Base-by-base conservation (phyloP, 2,797 vertebrate species). In the Dicrostonyx torquatus region DNA sequence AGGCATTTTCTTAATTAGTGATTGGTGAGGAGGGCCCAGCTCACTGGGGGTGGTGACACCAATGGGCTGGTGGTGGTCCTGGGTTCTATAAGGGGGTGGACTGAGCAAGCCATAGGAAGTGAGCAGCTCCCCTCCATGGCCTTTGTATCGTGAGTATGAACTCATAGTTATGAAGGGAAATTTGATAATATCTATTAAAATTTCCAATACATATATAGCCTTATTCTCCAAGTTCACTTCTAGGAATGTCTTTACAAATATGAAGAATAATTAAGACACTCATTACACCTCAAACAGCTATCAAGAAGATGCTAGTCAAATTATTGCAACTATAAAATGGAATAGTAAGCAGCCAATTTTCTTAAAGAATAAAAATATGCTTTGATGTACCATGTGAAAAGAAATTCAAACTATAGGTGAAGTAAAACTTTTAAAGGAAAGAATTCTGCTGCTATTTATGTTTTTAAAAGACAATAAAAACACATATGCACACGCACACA, bases 321-420 rank as follows among this genome's bases (percentile, higher is more conserved):
- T 48, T 76, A 58, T n/a, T 86, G 79, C 45, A 95, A 68, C 55
- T 43, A 45, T 50, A 58, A 24, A 62, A 75, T 2, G 22, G 11
- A 76, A 91, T 24, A 40, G 13, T 75, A 88, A 92, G 60, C 29
- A 95, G 37, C 9, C 37, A 85, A n/a, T 68, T 77, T 58, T 87
- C 50, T 9, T 90, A 87, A 79, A 43, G 14, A 72, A 94, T 85
- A 37, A 86, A 80, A 95, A 94, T 68, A 86, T 8, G 78, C 12
- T 87, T 95, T 78, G 75, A 75, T 72, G 22, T 12, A 15, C 22
- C 34, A 87, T n/a, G 64, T 37, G 20, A 20, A n/a, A 85, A 87
- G 50, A 93, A 62, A 78, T 4, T 53, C 29, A 87, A 93, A 37
- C 80, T 37, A 75, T 14, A 78, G 34, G 24, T 43, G 78, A 91